These are phyloP conservation scores for Erpobdella octoculata DNA, from an alignment of 2,888 invertebrate genomes.

Conservation along the genomic window DNA sequence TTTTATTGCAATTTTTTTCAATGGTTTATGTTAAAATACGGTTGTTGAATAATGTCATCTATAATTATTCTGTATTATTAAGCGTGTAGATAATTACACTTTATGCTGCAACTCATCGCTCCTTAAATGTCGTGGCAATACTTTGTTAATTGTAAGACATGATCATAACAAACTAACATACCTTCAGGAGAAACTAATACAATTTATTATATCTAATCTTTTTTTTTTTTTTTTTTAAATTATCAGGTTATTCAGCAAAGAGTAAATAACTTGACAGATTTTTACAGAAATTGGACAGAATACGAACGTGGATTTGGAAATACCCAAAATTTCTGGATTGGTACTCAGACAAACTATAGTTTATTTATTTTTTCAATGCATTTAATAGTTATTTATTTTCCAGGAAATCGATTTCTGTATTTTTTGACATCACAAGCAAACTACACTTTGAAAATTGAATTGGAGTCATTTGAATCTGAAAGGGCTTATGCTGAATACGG, in stretches of 20 bases:
- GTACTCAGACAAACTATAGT: not conserved
- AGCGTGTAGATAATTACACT: too few relatives aligned
- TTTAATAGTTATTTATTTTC: not conserved
- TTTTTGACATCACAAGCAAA: not conserved
- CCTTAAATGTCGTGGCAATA: too few relatives aligned
- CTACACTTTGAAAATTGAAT: constrained; percentile 10
- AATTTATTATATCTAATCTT: not conserved
- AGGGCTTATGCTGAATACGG: constrained; percentile 8
- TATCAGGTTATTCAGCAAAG: constrained; percentile 21
- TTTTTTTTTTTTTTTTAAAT: not conserved
- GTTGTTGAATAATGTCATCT: too few relatives aligned
- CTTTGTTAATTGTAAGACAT: too few relatives aligned
- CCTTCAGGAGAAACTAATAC: not conserved
- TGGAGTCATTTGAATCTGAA: not conserved
- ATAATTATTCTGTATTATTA: too few relatives aligned
- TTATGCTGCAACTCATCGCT: too few relatives aligned
- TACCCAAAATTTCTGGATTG: constrained; percentile 24
- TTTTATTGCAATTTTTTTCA: too few relatives aligned
- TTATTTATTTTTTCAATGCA: not conserved
- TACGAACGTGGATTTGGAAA: constrained; percentile 26
- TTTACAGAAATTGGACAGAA: constrained; percentile 15
- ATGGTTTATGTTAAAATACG: too few relatives aligned
- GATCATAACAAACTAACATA: too few relatives aligned
- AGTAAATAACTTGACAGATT: not conserved
- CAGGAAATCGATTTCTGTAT: constrained; percentile 2